These are phyloP conservation scores for Phrynocephalus vlangalii DNA, from an alignment of 2,797 vertebrate genomes.

Conservation along the genomic window DNA sequence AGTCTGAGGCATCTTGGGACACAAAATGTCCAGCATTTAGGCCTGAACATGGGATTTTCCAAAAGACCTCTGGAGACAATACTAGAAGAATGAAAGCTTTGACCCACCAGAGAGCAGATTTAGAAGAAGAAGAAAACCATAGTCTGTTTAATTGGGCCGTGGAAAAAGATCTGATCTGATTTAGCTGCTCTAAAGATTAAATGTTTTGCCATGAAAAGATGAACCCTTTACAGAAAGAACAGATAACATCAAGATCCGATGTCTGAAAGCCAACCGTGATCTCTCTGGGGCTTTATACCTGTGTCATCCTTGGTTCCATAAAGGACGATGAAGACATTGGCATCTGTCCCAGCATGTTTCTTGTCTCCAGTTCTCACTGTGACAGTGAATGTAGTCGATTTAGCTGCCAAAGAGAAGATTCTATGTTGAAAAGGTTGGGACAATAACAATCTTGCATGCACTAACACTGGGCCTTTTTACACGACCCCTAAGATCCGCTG, in stretches of 20 bases:
- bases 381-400: conserved; percentile 93
- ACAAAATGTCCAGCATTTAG: background rate
- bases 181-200: background rate
- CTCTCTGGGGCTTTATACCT: conserved; percentile 76
- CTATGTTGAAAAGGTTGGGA: conserved; percentile 23
- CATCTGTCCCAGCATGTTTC: conserved; percentile 93
- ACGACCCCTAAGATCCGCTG: no score
- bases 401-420: conserved; percentile 81
- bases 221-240: conserved; percentile 4
- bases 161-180: background rate
- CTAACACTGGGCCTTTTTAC: no score
- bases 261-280: background rate
- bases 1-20: background rate
- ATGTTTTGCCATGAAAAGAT: fast-evolving
- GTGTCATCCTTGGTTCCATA: conserved; percentile 93
- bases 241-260: background rate
- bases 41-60: background rate
- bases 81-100: no score
- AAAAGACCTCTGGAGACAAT: background rate
- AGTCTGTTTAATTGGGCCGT: background rate
- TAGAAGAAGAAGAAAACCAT: background rate
- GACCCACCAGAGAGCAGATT: background rate
- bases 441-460: no score
- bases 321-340: conserved; percentile 89
- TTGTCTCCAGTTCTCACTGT: conserved; percentile 94